Evolutionary conservation across 2,888 invertebrate genomes (phyloP), one percentile per base, ranked within the genome.

Genomic region (Chaetogeoica ovagalla): DNA sequence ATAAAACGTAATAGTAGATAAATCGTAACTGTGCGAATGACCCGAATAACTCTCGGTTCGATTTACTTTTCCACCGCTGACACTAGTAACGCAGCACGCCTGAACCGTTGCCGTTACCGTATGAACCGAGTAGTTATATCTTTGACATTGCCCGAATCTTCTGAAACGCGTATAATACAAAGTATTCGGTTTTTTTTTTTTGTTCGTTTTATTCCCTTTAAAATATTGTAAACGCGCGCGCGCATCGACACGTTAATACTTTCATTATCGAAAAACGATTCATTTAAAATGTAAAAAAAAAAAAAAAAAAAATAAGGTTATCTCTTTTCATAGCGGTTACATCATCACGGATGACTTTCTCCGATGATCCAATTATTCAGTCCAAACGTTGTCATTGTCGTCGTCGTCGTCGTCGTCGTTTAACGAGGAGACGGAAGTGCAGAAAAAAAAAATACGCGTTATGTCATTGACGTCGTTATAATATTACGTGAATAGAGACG

Each of bases 311-410:
- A 30, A 8, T 21, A n/a, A 13, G 37, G 37, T 17, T 17, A 19
- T 72, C 43, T 9, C 17, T 60, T 4, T 60, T 48, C 72, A 19
- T 30, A 43, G 21, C 13, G 66, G 21, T 75, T 75, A 66, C 55
- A 63, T 75, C 55, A 63, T 75, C 75, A 75, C 23, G 23, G 39
- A 55, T 21, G 66, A 75, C 75, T 75, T 75, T 75, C 75, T 65
- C 75, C 66, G 4, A 43, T 66, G 66, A 75, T 66, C 75, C 23
- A 66, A 75, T 74, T 74, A 75, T 17, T 9, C 43, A 9, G 7
- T 9, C 43, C 7, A 7, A 43, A 17, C 4, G 13, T 19, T 5
- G 19, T 6, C 55, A 15, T 52, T 13, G 13, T 15, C 6, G 55
- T 55, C 55, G 55, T 55, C n/a, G 19, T 19, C 19, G 19, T 6